Evolutionary conservation across 2,888 invertebrate genomes (phyloP).

Genomic region (Chrysotoxum bicinctum): DNA sequence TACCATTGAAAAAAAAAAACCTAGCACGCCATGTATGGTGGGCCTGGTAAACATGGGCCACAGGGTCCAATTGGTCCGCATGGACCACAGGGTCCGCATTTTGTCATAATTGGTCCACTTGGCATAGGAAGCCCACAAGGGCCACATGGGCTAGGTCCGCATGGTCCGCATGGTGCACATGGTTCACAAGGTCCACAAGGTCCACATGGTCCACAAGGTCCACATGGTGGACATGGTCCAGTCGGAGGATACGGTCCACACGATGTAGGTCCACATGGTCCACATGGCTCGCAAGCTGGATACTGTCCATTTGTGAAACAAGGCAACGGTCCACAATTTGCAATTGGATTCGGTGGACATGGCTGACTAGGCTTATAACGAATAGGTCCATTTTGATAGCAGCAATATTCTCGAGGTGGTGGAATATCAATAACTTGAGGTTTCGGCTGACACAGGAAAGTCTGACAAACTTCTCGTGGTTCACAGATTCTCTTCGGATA

Average conservation of each 20-base stretch:
- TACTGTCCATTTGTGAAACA: slow-evolving; percentile 77
- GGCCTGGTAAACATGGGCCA: slow-evolving; percentile 47
- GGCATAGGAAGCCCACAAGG: slow-evolving; percentile 18
- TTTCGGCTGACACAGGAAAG: slow-evolving; percentile 79
- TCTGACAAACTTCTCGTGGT: slow-evolving; percentile 79
- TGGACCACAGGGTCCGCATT: slow-evolving; percentile 18
- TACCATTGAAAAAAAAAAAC: neutral
- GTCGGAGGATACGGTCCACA: slow-evolving; percentile 75
- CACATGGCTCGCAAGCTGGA: slow-evolving; percentile 76
- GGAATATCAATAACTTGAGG: slow-evolving; percentile 79
- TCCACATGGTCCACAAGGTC: slow-evolving; percentile 71
- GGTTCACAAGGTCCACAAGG: slow-evolving; percentile 47
- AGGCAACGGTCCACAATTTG: slow-evolving; percentile 76
- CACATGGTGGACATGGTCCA: slow-evolving; percentile 75
- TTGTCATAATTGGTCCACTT: neutral
- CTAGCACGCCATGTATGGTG: slow-evolving; percentile 29
- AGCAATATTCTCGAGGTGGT: slow-evolving; percentile 79
- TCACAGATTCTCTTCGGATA: slow-evolving; percentile 78
- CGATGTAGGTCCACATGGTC: slow-evolving; percentile 73
- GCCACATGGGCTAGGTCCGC: neutral
- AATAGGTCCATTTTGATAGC: slow-evolving; percentile 78
- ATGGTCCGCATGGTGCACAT: neutral
- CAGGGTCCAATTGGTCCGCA: slow-evolving; percentile 43
- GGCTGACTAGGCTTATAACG: slow-evolving; percentile 77
- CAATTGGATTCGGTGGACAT: slow-evolving; percentile 77